Evolutionary conservation across 2,888 invertebrate species (phyloP).

Genomic region (Eilema caniola): DNA sequence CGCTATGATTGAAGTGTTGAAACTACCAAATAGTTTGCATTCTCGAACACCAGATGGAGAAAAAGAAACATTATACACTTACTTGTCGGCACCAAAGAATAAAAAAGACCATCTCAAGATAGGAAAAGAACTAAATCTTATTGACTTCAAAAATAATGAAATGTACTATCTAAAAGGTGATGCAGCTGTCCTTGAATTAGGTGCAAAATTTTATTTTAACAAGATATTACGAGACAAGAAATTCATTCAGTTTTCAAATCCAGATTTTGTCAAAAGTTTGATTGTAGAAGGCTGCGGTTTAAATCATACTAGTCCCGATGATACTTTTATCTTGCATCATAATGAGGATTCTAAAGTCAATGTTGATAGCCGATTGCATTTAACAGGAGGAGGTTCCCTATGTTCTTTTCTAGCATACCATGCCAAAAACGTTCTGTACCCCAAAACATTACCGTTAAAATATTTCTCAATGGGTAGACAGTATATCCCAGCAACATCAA

Average conservation of each 20-base stretch:
- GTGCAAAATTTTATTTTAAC: constrained; percentile 84
- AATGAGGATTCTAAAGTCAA: constrained; percentile 84
- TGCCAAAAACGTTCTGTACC: constrained; percentile 89
- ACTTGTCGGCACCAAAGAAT: constrained; percentile 61
- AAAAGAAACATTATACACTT: constrained; percentile 65
- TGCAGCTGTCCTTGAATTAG: constrained; percentile 91
- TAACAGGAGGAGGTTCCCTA: constrained; percentile 92
- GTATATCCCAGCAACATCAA: constrained; percentile 84
- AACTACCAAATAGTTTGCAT: constrained; percentile 91
- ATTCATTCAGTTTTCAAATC: constrained; percentile 90
- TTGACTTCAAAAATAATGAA: constrained; percentile 87
- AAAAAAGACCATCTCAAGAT: constrained; percentile 85
- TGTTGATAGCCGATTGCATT: constrained; percentile 88
- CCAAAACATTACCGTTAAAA: constrained; percentile 89
- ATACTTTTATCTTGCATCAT: constrained; percentile 88
- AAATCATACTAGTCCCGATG: constrained; percentile 84
- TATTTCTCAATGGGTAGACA: constrained; percentile 91
- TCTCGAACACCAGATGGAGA: constrained; percentile 85
- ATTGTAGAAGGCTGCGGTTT: constrained; percentile 91
- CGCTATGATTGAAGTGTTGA: constrained; percentile 88
- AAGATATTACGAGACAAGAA: constrained; percentile 74
- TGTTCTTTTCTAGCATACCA: constrained; percentile 91
- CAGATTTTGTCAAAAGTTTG: constrained; percentile 92
- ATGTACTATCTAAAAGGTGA: constrained; percentile 89
- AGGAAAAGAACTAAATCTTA: constrained; percentile 80